phyloP scores from a whole-genome alignment of 1,140 invertebrate species.

The Tachypleus tridentatus region DNA sequence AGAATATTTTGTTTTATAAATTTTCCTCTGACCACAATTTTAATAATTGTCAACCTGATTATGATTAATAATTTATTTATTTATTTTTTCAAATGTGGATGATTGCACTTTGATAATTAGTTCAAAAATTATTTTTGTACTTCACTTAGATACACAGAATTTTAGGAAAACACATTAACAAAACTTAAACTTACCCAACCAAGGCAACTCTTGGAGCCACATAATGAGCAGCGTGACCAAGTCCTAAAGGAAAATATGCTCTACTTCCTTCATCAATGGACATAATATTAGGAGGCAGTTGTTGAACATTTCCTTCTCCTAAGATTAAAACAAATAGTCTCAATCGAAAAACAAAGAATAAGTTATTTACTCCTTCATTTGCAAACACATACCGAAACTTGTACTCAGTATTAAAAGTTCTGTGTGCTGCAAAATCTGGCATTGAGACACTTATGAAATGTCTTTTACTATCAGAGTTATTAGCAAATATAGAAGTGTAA shows the following conservation, averaged over 20 bases:
- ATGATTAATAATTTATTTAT: too few relatives aligned
- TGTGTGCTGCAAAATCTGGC: constrained; percentile 23
- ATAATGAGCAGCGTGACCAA: constrained; percentile 79
- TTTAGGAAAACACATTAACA: not conserved
- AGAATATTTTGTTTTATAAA: too few relatives aligned
- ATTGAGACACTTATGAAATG: too few relatives aligned
- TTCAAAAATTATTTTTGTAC: too few relatives aligned
- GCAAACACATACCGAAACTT: constrained; percentile 8
- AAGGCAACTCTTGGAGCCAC: constrained; percentile 57
- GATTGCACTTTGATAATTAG: too few relatives aligned
- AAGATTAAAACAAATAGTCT: constrained; percentile 2
- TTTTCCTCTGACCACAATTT: too few relatives aligned
- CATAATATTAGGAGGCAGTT: constrained; percentile 65
- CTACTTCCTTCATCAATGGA: constrained; percentile 47
- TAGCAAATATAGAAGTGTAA: too few relatives aligned
- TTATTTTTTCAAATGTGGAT: too few relatives aligned
- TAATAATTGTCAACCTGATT: too few relatives aligned
- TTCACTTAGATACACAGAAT: too few relatives aligned
- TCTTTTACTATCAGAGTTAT: too few relatives aligned
- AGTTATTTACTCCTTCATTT: not conserved
- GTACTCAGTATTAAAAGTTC: constrained; percentile 15
- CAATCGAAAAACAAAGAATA: not conserved
- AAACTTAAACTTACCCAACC: constrained; percentile 55
- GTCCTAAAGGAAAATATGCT: constrained; percentile 81
- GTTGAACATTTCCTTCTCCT: constrained; percentile 33